Base-by-base conservation (phyloP, 1,140 invertebrate species). In the Listronotus oregonensis region DNA sequence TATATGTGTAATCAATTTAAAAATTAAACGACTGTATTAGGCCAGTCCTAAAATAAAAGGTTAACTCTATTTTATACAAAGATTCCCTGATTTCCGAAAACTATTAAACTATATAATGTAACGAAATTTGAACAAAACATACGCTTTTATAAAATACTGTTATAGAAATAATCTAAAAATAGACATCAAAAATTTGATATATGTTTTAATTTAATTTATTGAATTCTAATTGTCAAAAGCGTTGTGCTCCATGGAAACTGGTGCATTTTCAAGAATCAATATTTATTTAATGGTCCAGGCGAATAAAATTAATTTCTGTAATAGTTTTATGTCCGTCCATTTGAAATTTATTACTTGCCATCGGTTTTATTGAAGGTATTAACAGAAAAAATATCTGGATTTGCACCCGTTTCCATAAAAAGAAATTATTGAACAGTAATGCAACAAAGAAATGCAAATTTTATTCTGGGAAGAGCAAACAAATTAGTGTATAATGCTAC, bases 321-420 rank as follows among this genome's bases (percentile, higher is more conserved):
- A 55, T 50, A 64, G 21, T 55, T 56, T 64, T 55, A 18, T 56
- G 61, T 64, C 61, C 61, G 61, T 64, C 61, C 61, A 64, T 55
- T 63, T 62, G 44, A 64, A 47, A 56, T 64, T 64, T 55, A 55
- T 55, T 56, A 51, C 21, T 56, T 46, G 52, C 52, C 61, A 49
- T 49, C 51, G 49, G 31, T 64, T 60, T 60, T 37, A 47, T 40
- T 50, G 32, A 15, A 21, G 47, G 40, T 34, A 15, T 21, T 55
- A 55, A 9, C 42, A 15, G n/a, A 52, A 52, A 46, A 52, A 34
- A 40, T 55, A 11, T 55, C 42, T 55, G 39, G 52, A 42, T 37
- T 17, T 54, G 50, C 50, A 17, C 50, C 37, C 50, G 50, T 54
- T 54, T 54, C n/a, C 17, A 39, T 14, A 37, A 18, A 21, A 50